A percentile compares a stretch with the other conserved stretches of the same genome.
phyloP scores from a whole-genome alignment of 2,797 vertebrate genomes.

The Pterois miles region DNA sequence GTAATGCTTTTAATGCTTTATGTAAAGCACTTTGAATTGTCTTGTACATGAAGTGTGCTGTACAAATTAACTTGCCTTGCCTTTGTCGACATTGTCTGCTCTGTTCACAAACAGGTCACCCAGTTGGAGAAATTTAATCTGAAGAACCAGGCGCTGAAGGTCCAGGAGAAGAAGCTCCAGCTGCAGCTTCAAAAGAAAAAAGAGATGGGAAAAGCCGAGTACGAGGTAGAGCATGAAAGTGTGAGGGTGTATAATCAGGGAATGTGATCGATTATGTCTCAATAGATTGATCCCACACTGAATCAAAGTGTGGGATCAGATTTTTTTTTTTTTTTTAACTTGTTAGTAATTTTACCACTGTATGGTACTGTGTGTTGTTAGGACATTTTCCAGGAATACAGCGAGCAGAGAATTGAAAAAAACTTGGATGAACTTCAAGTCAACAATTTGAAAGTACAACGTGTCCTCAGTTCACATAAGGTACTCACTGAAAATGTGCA shows the following conservation, averaged over 20 bases:
- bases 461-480: slow-evolving; percentile 56
- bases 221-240: slow-evolving; percentile 49
- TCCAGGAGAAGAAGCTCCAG: slow-evolving; percentile 56
- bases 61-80: too few species aligned
- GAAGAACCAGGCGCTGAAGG: slow-evolving; percentile 55
- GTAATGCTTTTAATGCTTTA: too few species aligned
- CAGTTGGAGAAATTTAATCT: slow-evolving; percentile 51
- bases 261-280: not conserved
- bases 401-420: slow-evolving; percentile 15
- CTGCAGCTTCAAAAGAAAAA: slow-evolving; percentile 61
- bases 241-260: not conserved
- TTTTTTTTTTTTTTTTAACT: not conserved
- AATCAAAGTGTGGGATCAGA: not conserved
- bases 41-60: too few species aligned
- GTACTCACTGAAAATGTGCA: slow-evolving; percentile 22
- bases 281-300: not conserved
- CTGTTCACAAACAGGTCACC: slow-evolving; percentile 36
- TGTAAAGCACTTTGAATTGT: too few species aligned
- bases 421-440: slow-evolving; percentile 44
- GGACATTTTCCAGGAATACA: slow-evolving; percentile 49
- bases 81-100: not conserved
- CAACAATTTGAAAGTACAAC: slow-evolving; percentile 46
- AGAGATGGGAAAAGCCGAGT: slow-evolving; percentile 30
- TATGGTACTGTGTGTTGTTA: not conserved
- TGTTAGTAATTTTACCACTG: not conserved